phyloP scores from a whole-genome alignment of 2,797 vertebrate genomes.

The Lophius americanus region DNA sequence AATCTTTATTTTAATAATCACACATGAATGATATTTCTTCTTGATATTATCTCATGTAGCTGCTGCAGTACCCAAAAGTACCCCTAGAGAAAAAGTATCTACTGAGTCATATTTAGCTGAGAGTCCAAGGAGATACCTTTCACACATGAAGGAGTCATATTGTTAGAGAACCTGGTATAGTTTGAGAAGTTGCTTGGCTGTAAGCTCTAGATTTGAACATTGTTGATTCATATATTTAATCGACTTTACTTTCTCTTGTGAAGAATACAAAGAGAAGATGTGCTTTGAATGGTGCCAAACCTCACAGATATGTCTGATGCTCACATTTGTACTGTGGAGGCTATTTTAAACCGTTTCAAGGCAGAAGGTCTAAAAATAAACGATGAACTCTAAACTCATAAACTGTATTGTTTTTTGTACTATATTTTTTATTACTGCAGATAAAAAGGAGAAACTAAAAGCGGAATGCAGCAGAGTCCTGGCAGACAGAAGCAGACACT shows the following conservation, averaged over 20 bases:
- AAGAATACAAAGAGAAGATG: slow-evolving; percentile 83
- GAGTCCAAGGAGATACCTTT: slow-evolving; percentile 5
- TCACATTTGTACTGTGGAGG: slow-evolving; percentile 82
- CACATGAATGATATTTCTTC: too few species aligned
- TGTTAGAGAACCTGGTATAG: neutral
- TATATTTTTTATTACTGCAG: slow-evolving; percentile 17
- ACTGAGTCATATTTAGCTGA: neutral
- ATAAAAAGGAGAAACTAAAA: slow-evolving; percentile 32
- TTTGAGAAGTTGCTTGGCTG: slow-evolving; percentile 56
- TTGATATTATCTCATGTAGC: too few species aligned
- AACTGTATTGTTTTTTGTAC: slow-evolving; percentile 8
- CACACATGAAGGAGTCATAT: neutral
- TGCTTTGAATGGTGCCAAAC: too few species aligned
- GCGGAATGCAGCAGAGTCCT: slow-evolving; percentile 6
- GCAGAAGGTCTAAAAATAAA: neutral
- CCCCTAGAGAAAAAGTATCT: neutral
- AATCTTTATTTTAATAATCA: too few species aligned
- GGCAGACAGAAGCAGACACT: slow-evolving; percentile 18
- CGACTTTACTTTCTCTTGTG: slow-evolving; percentile 83
- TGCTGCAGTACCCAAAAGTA: too few species aligned
- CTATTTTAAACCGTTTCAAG: slow-evolving; percentile 76
- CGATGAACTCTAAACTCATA: neutral
- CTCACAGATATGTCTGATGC: slow-evolving; percentile 75
- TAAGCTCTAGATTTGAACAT: slow-evolving; percentile 75
- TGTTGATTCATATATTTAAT: slow-evolving; percentile 81